Percentiles rank a stretch among this genome's conserved stretches.
phyloP scores from a whole-genome alignment of 2,888 invertebrate species.

The Volucella bombylans region DNA sequence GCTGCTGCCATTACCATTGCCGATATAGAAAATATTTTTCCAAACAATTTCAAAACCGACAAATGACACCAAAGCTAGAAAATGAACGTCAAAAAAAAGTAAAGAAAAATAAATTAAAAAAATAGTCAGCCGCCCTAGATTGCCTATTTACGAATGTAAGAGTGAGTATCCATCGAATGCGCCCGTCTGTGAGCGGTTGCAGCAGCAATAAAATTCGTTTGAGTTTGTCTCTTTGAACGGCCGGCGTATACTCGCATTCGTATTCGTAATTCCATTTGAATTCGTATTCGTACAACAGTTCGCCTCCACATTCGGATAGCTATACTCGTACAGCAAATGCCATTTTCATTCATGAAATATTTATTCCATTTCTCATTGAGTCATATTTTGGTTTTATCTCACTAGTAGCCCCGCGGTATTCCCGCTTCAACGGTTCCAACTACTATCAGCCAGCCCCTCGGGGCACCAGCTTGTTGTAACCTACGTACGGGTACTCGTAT shows the following conservation, averaged over 20 bases:
- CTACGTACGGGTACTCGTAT: not conserved
- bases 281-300: not conserved
- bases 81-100: constrained; percentile 3
- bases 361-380: constrained; percentile 65
- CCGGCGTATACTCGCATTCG: no score
- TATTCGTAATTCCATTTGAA: no score
- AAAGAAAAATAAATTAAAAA: not conserved
- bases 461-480: constrained; percentile 5
- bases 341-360: constrained; percentile 71
- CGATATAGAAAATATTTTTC: constrained; percentile 11
- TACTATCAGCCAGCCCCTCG: not conserved
- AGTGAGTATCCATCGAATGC: not conserved
- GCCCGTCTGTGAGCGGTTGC: no score
- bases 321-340: constrained; percentile 16
- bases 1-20: not conserved
- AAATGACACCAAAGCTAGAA: constrained; percentile 17
- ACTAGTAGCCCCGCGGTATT: not conserved
- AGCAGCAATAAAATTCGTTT: not conserved
- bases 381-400: constrained; percentile 66
- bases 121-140: constrained; percentile 45
- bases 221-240: not conserved
- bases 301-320: not conserved
- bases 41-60: constrained; percentile 50
- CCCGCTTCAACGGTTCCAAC: no score
- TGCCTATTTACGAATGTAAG: not conserved